Evolutionary conservation across 1,140 invertebrate genomes (phyloP), one percentile per base, ranked within the genome.

Genomic region (Littorina saxatilis): DNA sequence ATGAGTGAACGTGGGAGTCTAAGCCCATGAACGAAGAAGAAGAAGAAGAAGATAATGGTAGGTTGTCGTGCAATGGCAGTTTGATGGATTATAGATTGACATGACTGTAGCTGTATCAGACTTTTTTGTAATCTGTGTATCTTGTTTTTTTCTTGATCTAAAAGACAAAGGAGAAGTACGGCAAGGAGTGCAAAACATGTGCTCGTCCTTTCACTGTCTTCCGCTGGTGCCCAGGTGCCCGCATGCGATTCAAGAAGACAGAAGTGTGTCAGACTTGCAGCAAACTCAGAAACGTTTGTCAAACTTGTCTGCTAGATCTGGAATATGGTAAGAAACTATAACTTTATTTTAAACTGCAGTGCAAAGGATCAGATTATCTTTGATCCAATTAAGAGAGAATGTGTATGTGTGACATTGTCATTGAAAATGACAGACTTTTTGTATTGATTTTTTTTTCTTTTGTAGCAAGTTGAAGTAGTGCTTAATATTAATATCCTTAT

Each of bases 251-350:
- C 91, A 99, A 99, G 92, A 99, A 99, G 91, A 99, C 99, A 0
- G 99, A 99, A 94, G 96, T 99, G 15, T 99, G 99, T 93, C 99
- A 99, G 91, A 99, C 99, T 0, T 99, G 99, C 93, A 97, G 97
- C 70, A 97, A 99, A 86, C 90, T 99, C 23, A 99, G 99, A 90
- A 99, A 99, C 93, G 98, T 99, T 0, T 99, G 99, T 92, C 99
- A 99, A 92, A 99, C 99, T 2, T 99, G 99, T 93, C 93, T 99
- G 2, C 92, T 99, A 43, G 99, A 99, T 93, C 93, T 99, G 70
- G 98, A 99, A 92, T 99, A 99, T 94, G 99, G 98, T 77, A 83
- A 83, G 86, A 13, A n/a, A 29, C n/a, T 61, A n/a, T 61, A 61
- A 61, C 20, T n/a, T n/a, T 61, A 23, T 61, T 61, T 61, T 61